Evolutionary conservation across 2,888 invertebrate species (phyloP).

Genomic region (Sesia bembeciformis): DNA sequence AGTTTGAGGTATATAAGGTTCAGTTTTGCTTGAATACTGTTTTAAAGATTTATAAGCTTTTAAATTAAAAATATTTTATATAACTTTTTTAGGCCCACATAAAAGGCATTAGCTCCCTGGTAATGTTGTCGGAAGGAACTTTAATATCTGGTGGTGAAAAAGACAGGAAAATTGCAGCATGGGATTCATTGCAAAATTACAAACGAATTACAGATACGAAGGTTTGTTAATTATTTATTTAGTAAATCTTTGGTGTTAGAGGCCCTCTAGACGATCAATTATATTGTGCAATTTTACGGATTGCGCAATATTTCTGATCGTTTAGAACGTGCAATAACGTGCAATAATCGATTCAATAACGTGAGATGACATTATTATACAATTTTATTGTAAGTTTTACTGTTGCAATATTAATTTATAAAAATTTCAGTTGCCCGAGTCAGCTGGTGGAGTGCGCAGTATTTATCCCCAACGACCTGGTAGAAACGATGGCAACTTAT

Average conservation of each 20-base stretch:
- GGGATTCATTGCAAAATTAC: slow-evolving; percentile 93
- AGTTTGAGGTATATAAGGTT: slow-evolving; percentile 78
- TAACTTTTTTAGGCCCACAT: slow-evolving; percentile 78
- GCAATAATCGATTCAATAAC: neutral
- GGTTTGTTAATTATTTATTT: slow-evolving; percentile 48
- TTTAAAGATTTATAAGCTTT: neutral
- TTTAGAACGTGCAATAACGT: neutral
- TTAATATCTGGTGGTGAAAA: slow-evolving; percentile 92
- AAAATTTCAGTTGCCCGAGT: slow-evolving; percentile 81
- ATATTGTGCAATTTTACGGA: too few species aligned
- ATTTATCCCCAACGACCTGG: slow-evolving; percentile 92
- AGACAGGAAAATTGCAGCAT: slow-evolving; percentile 91
- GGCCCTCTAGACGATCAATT: too few species aligned
- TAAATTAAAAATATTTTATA: neutral
- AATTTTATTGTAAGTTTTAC: neutral
- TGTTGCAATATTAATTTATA: neutral
- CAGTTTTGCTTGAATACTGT: neutral
- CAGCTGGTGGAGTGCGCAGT: slow-evolving; percentile 90
- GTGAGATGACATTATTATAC: too few species aligned
- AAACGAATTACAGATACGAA: slow-evolving; percentile 92
- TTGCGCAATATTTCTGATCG: too few species aligned
- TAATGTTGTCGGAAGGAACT: slow-evolving; percentile 93
- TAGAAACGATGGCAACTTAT: slow-evolving; percentile 91
- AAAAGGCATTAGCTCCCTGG: slow-evolving; percentile 88
- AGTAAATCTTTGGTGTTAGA: too few species aligned